phyloP scores from a whole-genome alignment of 2,888 invertebrate species.

The Ormyrus nitidulus region DNA sequence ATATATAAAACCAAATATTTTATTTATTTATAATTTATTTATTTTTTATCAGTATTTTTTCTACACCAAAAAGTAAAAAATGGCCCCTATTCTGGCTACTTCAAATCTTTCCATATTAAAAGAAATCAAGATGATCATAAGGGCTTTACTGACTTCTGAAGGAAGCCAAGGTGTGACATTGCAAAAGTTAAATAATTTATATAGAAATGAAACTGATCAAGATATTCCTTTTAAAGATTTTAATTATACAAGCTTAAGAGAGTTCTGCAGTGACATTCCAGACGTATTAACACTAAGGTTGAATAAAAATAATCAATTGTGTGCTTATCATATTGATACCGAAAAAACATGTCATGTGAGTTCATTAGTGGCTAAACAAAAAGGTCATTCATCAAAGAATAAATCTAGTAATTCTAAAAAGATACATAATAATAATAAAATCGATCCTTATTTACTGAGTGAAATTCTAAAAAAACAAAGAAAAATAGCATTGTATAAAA shows the following conservation, averaged over 20 bases:
- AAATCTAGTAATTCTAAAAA: neutral
- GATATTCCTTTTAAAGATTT: constrained; percentile 48
- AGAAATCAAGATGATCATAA: constrained; percentile 27
- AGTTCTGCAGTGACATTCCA: constrained; percentile 42
- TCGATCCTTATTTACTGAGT: constrained; percentile 27
- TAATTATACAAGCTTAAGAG: constrained; percentile 40
- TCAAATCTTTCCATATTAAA: constrained; percentile 27
- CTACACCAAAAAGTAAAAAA: neutral
- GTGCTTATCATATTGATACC: constrained; percentile 34
- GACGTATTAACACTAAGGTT: constrained; percentile 18
- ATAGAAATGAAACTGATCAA: constrained; percentile 21
- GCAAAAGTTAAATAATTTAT: constrained; percentile 10
- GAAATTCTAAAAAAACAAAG: constrained; percentile 26
- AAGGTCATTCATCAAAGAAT: neutral
- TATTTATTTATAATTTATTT: too few relatives aligned
- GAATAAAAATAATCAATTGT: constrained; percentile 25
- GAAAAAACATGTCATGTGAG: constrained; percentile 45
- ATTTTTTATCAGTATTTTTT: too few relatives aligned
- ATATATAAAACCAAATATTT: too few relatives aligned
- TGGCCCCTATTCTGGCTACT: neutral
- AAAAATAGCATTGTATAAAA: neutral
- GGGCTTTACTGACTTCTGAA: constrained; percentile 32
- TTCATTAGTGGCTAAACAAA: constrained; percentile 31
- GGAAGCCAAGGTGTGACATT: constrained; percentile 27
- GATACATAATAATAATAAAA: neutral